These are phyloP conservation scores for Benthosema pterotum DNA, from an alignment of 2,797 vertebrate species.

Conservation along the genomic window DNA sequence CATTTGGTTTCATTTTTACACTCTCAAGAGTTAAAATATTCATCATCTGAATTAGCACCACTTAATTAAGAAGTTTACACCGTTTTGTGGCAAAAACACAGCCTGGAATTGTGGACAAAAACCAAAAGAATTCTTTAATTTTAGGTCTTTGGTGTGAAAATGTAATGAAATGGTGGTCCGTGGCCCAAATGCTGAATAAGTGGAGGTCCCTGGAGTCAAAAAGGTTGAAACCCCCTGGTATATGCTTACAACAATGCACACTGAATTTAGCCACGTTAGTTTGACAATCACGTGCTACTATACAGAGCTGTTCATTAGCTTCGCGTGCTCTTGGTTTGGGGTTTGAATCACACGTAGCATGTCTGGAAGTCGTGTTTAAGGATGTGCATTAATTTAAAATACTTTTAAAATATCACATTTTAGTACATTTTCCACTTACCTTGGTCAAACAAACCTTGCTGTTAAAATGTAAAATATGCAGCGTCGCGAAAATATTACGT, in stretches of 20 bases:
- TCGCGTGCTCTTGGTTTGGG: neutral
- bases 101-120: no score
- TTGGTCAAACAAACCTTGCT: neutral
- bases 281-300: constrained; percentile 16
- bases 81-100: no score
- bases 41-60: no score
- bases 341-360: neutral
- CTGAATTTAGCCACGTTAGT: constrained; percentile 37
- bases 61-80: no score
- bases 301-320: neutral
- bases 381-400: neutral
- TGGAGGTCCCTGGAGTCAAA: no score
- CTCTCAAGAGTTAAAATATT: no score
- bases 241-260: neutral
- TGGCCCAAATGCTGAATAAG: no score
- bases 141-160: no score
- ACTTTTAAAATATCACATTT: neutral
- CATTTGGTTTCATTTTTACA: no score
- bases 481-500: constrained; percentile 63
- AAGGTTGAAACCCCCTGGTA: no score
- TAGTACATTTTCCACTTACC: constrained; percentile 1
- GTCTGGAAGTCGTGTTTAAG: neutral
- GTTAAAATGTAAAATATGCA: neutral
- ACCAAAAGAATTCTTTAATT: no score
- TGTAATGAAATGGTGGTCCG: no score